Percentiles rank a stretch among this genome's conserved stretches.
phyloP scores from a whole-genome alignment of 2,888 invertebrate genomes.

The Rotaria sp. region DNA sequence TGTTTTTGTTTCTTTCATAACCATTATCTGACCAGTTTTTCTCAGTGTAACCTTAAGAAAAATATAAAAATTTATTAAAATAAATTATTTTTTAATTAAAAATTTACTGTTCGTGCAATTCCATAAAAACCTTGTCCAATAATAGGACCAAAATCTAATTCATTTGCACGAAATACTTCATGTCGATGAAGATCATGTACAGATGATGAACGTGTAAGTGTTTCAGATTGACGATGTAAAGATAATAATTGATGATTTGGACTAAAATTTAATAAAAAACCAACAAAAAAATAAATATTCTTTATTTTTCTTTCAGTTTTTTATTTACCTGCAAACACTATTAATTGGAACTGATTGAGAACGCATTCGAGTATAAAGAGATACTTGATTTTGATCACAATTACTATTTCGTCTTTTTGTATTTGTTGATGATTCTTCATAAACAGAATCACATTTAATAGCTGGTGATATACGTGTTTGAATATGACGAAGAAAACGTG shows the following conservation, averaged over 20 bases:
- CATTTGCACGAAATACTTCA: slow-evolving; percentile 19
- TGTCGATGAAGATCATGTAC: slow-evolving; percentile 4
- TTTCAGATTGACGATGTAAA: background rate
- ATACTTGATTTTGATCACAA: background rate
- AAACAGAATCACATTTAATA: background rate
- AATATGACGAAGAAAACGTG: slow-evolving; percentile 2
- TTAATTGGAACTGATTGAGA: background rate
- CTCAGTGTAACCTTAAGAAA: background rate
- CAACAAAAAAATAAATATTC: no score
- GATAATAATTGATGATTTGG: background rate
- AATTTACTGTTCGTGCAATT: slow-evolving; percentile 13
- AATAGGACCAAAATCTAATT: slow-evolving; percentile 22
- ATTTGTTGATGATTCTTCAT: background rate
- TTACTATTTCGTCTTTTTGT: background rate
- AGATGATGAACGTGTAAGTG: background rate
- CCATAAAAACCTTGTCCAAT: slow-evolving; percentile 29
- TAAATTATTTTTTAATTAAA: background rate
- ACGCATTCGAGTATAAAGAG: background rate
- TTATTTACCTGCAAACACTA: background rate
- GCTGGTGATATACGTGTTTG: background rate
- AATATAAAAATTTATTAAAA: background rate
- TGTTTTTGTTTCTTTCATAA: slow-evolving; percentile 29
- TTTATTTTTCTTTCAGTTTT: no score
- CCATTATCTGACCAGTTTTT: slow-evolving; percentile 31
- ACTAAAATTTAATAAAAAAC: background rate